phyloP scores from a whole-genome alignment of 2,888 invertebrate genomes.

The Platerodrilus igneus region DNA sequence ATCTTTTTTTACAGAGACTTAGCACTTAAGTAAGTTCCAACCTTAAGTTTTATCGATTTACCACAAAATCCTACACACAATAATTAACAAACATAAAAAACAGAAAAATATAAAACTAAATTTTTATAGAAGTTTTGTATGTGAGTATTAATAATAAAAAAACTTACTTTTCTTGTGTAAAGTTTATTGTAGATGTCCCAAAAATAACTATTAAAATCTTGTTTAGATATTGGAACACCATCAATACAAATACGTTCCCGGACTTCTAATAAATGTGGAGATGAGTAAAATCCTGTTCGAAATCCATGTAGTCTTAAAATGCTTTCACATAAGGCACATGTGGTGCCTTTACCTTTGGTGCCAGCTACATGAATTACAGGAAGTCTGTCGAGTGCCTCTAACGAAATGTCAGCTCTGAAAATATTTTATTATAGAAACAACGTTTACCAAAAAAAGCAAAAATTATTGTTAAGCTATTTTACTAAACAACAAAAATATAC shows the following conservation, averaged over 20 bases:
- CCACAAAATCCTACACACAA: no score
- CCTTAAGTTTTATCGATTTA: no score
- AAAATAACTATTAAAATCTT: conserved; percentile 73
- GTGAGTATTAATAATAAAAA: no score
- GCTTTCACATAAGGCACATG: conserved; percentile 88
- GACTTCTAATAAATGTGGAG: conserved; percentile 90
- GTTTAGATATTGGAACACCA: conserved; percentile 70
- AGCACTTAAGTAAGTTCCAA: no score
- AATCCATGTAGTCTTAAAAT: conserved; percentile 79
- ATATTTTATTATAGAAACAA: no score
- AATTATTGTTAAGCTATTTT: no score
- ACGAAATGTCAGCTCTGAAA: conserved; percentile 58
- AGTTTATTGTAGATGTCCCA: conserved; percentile 72
- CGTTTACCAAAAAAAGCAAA: no score
- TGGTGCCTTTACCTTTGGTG: conserved; percentile 97
- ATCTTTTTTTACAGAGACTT: no score
- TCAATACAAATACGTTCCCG: conserved; percentile 87
- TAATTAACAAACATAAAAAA: no score
- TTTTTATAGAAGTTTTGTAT: no score
- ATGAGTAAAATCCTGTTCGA: conserved; percentile 91
- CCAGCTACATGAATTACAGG: conserved; percentile 93
- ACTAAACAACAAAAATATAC: no score
- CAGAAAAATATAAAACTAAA: no score
- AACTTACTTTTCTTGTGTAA: conserved; percentile 48
- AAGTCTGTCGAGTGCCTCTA: conserved; percentile 64